Percentiles rank a stretch among this genome's conserved stretches.
Conservation (phyloP, 2,113 vertebrate species). For the Candoia aspera region DNA sequence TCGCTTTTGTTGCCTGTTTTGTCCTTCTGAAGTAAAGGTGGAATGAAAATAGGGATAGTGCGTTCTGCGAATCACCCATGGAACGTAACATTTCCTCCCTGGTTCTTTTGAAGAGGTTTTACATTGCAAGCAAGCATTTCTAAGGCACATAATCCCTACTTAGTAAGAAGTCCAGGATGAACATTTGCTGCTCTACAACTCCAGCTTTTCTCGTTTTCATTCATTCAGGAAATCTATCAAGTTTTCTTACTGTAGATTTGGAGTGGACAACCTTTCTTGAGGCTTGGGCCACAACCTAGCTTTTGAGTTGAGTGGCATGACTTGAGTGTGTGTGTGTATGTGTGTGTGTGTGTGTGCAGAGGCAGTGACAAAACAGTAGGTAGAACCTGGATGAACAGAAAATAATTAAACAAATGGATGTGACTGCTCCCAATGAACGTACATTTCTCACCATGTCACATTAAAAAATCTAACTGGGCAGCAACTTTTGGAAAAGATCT, state of each 20-base stretch:
- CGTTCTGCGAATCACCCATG: neutral
- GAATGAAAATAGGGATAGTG: neutral
- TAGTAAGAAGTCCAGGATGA: too few species aligned
- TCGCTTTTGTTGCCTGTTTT: neutral
- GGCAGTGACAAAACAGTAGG: neutral
- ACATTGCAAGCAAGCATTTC: neutral
- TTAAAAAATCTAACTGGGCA: neutral
- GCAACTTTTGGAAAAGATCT: neutral
- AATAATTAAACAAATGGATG: neutral
- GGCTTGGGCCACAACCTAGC: neutral
- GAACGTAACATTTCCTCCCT: neutral
- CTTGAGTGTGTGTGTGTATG: neutral
- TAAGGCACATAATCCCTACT: neutral
- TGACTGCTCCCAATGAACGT: neutral
- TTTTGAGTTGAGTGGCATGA: neutral
- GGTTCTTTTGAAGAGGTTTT: neutral
- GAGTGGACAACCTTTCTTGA: neutral
- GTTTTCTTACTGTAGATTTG: neutral
- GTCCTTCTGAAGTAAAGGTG: neutral
- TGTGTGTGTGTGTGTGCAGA: neutral
- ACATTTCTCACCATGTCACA: neutral
- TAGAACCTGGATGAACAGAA: neutral
- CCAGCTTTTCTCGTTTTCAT: neutral
- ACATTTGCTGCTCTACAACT: neutral
- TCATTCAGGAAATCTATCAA: neutral